Conservation (phyloP, 2,888 invertebrate genomes). For the Archips xylosteana region DNA sequence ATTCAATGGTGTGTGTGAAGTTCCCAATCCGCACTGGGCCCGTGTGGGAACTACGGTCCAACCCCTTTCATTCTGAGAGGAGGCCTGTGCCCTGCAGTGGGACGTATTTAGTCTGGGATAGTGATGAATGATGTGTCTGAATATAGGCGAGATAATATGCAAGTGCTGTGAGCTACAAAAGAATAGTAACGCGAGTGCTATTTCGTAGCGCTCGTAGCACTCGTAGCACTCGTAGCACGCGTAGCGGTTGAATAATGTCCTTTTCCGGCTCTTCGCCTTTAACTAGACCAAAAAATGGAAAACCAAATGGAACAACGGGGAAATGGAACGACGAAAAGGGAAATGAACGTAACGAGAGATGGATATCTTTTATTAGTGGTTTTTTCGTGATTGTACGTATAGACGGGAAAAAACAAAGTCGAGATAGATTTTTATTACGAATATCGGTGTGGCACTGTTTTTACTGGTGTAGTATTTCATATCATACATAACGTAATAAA, state of each 20-base stretch:
- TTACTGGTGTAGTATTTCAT: neutral
- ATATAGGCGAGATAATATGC: too few relatives aligned
- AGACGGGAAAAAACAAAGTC: neutral
- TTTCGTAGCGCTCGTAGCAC: neutral
- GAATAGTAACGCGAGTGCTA: neutral
- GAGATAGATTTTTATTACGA: neutral
- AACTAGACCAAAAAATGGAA: slow-evolving; percentile 23
- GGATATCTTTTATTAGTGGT: slow-evolving; percentile 38
- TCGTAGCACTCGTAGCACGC: neutral
- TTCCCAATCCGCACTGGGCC: too few relatives aligned
- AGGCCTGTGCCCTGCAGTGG: too few relatives aligned
- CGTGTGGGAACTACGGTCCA: too few relatives aligned
- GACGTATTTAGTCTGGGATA: too few relatives aligned
- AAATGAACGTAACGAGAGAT: slow-evolving; percentile 38
- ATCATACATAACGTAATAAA: too few relatives aligned
- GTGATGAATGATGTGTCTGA: too few relatives aligned
- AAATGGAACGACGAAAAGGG: slow-evolving; percentile 37
- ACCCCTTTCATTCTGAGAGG: too few relatives aligned
- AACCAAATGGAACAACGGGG: slow-evolving; percentile 24
- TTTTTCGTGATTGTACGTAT: slow-evolving; percentile 19
- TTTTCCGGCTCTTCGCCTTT: slow-evolving; percentile 24
- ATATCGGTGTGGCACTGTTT: neutral
- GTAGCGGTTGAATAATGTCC: slow-evolving; percentile 15
- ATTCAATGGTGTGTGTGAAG: too few relatives aligned
- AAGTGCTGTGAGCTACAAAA: neutral